Conservation (phyloP, 2,113 vertebrate genomes). For the Erinaceus europaeus region DNA sequence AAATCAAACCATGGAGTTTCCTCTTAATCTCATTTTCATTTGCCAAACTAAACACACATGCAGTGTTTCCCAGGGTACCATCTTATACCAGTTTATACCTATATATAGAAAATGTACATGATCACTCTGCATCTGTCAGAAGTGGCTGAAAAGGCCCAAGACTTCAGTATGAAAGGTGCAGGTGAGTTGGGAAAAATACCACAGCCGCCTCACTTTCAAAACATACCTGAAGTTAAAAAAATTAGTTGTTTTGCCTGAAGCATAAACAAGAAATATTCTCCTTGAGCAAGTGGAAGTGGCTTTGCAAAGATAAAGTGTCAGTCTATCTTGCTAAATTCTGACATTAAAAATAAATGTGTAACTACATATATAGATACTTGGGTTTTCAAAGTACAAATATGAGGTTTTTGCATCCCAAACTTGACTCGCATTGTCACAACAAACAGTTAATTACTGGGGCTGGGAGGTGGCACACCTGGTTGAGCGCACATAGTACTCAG, state of each 20-base stretch:
- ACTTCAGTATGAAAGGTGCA: slow-evolving; percentile 81
- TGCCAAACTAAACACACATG: not conserved
- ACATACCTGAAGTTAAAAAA: slow-evolving; percentile 77
- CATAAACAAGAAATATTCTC: slow-evolving; percentile 84
- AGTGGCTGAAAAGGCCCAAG: slow-evolving; percentile 76
- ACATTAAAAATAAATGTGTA: slow-evolving; percentile 51
- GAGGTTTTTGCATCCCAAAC: not conserved
- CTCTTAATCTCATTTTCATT: not conserved
- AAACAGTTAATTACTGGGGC: too few species aligned
- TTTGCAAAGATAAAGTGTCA: slow-evolving; percentile 72
- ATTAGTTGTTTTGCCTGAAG: slow-evolving; percentile 84
- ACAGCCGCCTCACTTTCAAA: slow-evolving; percentile 83
- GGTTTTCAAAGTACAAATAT: not conserved
- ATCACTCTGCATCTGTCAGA: slow-evolving; percentile 77
- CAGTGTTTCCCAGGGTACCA: not conserved
- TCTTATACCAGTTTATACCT: not conserved
- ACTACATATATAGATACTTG: not conserved
- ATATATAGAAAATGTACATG: not conserved
- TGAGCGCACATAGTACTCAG: too few species aligned
- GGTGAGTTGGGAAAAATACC: slow-evolving; percentile 81
- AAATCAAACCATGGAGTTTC: not conserved
- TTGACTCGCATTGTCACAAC: not conserved
- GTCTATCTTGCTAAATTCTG: slow-evolving; percentile 74
- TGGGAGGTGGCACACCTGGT: too few species aligned
- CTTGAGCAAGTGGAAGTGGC: slow-evolving; percentile 80